Evolutionary conservation across 2,797 vertebrate species (phyloP).

Genomic region (Melanotaenia pygmaea): DNA sequence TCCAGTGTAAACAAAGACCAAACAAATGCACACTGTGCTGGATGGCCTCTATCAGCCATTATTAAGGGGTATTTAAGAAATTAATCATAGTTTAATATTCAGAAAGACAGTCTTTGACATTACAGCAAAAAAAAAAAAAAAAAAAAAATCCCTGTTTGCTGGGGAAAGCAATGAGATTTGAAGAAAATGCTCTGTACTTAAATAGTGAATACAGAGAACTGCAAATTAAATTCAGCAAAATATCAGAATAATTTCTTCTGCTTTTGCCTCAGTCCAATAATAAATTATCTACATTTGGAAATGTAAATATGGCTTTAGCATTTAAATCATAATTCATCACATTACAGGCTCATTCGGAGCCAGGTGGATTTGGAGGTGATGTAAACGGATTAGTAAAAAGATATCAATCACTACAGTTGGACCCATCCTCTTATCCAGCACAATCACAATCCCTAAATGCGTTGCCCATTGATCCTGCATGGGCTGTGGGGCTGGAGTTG

Average conservation of each 20-base stretch:
- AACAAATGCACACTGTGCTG: conserved; percentile 49
- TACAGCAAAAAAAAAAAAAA: conserved; percentile 6
- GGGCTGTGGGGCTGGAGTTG: conserved; percentile 34
- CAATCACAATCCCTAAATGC: conserved; percentile 69
- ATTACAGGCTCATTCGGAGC: conserved; percentile 70
- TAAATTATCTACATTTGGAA: conserved; percentile 29
- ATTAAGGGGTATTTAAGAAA: conserved; percentile 53
- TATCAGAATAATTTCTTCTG: conserved; percentile 8
- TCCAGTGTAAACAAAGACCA: conserved; percentile 67
- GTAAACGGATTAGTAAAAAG: conserved; percentile 77
- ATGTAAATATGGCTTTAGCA: conserved; percentile 57
- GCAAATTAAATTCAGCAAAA: conserved; percentile 8
- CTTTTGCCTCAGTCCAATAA: conserved; percentile 23
- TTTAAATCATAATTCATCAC: conserved; percentile 68
- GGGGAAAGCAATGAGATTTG: conserved; percentile 6
- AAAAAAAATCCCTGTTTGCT: conserved; percentile 1
- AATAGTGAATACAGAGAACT: conserved; percentile 2
- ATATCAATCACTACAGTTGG: conserved; percentile 81
- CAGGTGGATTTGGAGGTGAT: conserved; percentile 79
- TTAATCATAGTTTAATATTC: conserved; percentile 52
- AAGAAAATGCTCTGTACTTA: neutral
- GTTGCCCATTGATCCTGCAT: conserved; percentile 69
- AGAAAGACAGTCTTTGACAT: conserved; percentile 38
- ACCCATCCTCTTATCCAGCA: conserved; percentile 73
- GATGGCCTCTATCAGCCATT: conserved; percentile 54